phyloP scores from a whole-genome alignment of 1,140 invertebrate genomes.

The Ips nitidus region DNA sequence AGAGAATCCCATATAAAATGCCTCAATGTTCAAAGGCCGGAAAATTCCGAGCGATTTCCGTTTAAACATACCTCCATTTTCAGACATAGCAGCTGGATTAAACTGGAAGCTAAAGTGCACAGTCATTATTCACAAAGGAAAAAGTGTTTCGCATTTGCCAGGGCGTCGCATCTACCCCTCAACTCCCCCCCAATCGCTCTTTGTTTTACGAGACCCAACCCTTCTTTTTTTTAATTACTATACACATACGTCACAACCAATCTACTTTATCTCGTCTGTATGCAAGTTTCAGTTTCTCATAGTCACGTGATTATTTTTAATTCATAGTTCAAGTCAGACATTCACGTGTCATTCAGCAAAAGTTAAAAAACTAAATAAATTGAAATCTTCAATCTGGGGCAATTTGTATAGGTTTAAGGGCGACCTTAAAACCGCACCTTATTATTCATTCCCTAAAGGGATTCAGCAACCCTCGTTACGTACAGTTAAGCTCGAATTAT shows the following conservation, averaged over 20 bases:
- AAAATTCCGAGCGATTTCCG: constrained; percentile 3
- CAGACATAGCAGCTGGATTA: constrained; percentile 2
- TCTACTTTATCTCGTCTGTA: too few relatives aligned
- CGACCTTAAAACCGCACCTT: constrained; percentile 17
- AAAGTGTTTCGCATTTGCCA: neutral
- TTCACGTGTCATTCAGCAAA: too few relatives aligned
- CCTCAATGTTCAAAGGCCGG: neutral
- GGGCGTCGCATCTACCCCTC: neutral
- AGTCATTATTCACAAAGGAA: constrained; percentile 19
- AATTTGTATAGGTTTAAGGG: constrained; percentile 5
- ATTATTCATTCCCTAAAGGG: constrained; percentile 25
- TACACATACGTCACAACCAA: too few relatives aligned
- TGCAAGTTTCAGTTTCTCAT: too few relatives aligned
- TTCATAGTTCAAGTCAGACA: too few relatives aligned
- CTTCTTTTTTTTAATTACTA: too few relatives aligned
- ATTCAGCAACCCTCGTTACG: constrained; percentile 22
- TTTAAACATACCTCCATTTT: constrained; percentile 2
- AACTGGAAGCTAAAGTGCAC: constrained; percentile 16
- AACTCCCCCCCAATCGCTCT: too few relatives aligned
- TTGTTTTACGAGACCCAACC: too few relatives aligned
- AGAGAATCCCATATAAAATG: neutral
- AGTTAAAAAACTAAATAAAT: too few relatives aligned
- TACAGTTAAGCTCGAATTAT: constrained; percentile 29
- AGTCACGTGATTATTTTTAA: too few relatives aligned
- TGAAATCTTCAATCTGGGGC: neutral